A percentile compares a stretch with the other conserved stretches of the same genome.
Conservation (phyloP, 2,113 vertebrate species). For the Piaya cayana region DNA sequence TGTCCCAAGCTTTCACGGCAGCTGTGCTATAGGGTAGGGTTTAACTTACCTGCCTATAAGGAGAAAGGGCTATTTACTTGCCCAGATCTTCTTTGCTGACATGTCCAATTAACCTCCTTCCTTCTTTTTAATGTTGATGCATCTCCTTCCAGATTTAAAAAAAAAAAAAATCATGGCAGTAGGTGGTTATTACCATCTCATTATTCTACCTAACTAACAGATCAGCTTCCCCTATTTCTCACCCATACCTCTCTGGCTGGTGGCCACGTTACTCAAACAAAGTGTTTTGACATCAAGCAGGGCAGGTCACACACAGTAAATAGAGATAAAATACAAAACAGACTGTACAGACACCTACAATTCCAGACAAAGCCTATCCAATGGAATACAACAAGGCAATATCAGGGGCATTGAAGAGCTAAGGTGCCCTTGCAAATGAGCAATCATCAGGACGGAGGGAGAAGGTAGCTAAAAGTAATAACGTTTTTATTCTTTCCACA, state of each 20-base stretch:
- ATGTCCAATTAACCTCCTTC: background rate
- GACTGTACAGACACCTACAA: background rate
- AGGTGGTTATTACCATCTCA: background rate
- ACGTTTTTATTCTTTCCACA: background rate
- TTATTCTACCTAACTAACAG: background rate
- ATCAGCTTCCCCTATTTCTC: background rate
- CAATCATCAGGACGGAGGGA: rapidly evolving
- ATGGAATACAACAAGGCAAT: rapidly evolving
- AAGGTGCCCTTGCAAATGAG: background rate
- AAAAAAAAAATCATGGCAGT: background rate
- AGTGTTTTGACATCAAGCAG: background rate
- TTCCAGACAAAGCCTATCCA: background rate
- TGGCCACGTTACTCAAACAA: rapidly evolving
- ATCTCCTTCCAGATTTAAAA: background rate
- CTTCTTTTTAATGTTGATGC: background rate
- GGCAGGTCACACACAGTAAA: background rate
- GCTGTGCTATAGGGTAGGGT: background rate
- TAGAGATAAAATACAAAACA: background rate
- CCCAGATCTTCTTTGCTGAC: background rate
- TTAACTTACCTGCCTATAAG: background rate
- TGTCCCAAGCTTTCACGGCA: background rate
- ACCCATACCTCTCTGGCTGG: background rate
- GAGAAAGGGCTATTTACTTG: background rate
- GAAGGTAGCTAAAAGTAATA: background rate
- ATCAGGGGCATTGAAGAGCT: background rate